Evolutionary conservation across 1,140 invertebrate species (phyloP), one percentile per base, ranked within the genome.

Genomic region (Drosophila biarmipes): DNA sequence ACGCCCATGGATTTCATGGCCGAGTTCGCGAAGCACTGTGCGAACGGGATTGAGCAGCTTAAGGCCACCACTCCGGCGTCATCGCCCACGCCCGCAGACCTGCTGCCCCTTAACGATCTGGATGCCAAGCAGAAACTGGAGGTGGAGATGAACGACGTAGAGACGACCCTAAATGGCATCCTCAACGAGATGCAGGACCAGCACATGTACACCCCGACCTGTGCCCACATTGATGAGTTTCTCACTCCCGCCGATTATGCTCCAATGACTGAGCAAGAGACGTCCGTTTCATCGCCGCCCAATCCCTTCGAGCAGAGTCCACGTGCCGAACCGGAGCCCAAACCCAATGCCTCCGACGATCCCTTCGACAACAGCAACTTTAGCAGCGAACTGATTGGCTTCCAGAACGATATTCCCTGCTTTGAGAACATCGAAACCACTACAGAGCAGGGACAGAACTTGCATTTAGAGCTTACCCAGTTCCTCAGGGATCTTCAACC

Each of bases 151-250:
- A 90, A 90, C 43, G 85, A 90, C 66, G 86, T 91, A 48, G 90
- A 91, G 68, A 91, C 31, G 2, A 91, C 90, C 5, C 38, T 91
- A n/a, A 91, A 91, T 53, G 90, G 90, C 42, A 91, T 91, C 19
- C 62, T 91, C 4, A 91, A 78, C 42, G 90, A 91, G 63, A 91
- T 91, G 90, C 86, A 91, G 53, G 90, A 91, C 53, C 77, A 91
- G 31, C 90, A 91, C 67, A 80, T 91, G 54, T 91, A 90, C 37
- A 91, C 90, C 14, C 90, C 90, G 4, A 81, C 72, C 6, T 87
- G 82, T 49, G 49, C 90, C 12, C 75, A 72, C 31, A 78, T 81
- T 6, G 77, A 87, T 55, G 87, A 89, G 61, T 89, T 91, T 15
- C 74, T 89, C 2, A 81, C 79, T 7, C 86, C 81, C 10, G 85